These are phyloP conservation scores for Argyrosomus japonicus DNA, from an alignment of 2,113 vertebrate genomes.

Conservation along the genomic window DNA sequence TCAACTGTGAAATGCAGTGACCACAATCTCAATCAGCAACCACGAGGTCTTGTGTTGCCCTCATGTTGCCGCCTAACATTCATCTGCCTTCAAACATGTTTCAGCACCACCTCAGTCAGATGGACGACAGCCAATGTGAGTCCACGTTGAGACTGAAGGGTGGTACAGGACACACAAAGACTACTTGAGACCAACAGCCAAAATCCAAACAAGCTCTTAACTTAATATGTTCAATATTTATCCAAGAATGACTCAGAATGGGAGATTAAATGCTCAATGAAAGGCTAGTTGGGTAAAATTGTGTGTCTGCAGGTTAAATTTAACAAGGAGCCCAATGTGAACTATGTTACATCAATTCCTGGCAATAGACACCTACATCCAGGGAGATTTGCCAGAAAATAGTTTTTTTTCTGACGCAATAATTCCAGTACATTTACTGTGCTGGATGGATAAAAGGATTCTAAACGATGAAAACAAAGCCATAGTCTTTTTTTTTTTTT, in stretches of 20 bases:
- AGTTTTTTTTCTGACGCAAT: background rate
- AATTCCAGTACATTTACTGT: background rate
- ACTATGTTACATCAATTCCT: background rate
- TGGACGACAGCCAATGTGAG: background rate
- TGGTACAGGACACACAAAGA: background rate
- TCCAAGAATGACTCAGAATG: background rate
- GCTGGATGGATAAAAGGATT: background rate
- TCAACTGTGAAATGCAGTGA: background rate
- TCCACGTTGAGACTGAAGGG: background rate
- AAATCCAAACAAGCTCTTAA: background rate
- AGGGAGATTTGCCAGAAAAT: background rate
- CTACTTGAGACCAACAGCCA: background rate
- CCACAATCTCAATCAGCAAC: background rate
- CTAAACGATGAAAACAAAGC: background rate
- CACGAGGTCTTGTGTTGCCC: background rate
- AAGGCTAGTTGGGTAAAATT: background rate
- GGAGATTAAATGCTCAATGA: background rate
- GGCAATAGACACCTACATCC: background rate
- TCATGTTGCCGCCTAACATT: background rate
- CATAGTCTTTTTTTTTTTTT: background rate
- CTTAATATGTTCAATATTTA: background rate
- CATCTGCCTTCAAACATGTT: background rate
- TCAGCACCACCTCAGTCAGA: background rate
- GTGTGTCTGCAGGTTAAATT: conserved; percentile 2
- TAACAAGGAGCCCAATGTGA: background rate